These are phyloP conservation scores for Myiagra hebetior DNA, from an alignment of 2,113 vertebrate species.

Conservation along the genomic window DNA sequence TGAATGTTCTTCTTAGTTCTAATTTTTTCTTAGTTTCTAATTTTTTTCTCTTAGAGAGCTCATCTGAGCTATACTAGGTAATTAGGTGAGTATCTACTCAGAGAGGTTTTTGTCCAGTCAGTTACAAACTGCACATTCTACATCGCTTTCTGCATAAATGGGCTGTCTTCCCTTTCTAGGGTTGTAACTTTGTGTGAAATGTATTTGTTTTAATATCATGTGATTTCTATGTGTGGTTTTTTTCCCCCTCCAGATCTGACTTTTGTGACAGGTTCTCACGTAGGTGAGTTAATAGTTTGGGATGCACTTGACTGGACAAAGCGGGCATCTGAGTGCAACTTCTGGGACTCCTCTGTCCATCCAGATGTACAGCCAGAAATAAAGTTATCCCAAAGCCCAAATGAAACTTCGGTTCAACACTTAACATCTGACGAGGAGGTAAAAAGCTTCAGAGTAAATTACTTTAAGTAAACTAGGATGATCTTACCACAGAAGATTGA, in stretches of 20 bases:
- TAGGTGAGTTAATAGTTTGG: slow-evolving; percentile 93
- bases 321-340: slow-evolving; percentile 80
- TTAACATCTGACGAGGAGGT: slow-evolving; percentile 87
- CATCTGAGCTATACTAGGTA: neutral
- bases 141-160: neutral
- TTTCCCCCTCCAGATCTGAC: slow-evolving; percentile 61
- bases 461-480: neutral
- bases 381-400: slow-evolving; percentile 82
- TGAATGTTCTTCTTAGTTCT: neutral
- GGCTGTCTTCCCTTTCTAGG: neutral
- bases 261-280: slow-evolving; percentile 89
- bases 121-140: neutral
- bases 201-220: neutral
- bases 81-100: neutral
- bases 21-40: too few relatives aligned
- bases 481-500: neutral
- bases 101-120: neutral
- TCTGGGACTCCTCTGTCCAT: slow-evolving; percentile 81
- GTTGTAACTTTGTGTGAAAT: neutral
- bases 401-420: slow-evolving; percentile 87
- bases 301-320: slow-evolving; percentile 84
- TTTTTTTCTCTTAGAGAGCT: too few relatives aligned
- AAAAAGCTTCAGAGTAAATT: slow-evolving; percentile 15
- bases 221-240: neutral
- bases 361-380: slow-evolving; percentile 80